A percentile compares a stretch with the other conserved stretches of the same genome.
phyloP scores from a whole-genome alignment of 2,113 vertebrate genomes.

The Physeter macrocephalus region DNA sequence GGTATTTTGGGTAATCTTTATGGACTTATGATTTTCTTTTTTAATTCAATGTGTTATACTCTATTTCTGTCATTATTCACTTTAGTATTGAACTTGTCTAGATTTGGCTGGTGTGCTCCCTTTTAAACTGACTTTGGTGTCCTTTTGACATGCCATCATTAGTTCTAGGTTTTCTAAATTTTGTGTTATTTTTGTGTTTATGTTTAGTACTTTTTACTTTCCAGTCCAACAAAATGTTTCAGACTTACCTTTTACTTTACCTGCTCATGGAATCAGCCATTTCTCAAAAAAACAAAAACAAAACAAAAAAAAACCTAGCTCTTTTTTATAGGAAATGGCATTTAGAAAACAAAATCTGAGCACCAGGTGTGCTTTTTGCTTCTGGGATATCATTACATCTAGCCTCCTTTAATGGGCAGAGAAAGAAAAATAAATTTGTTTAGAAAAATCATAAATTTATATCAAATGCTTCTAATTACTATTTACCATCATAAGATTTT shows the following conservation, averaged over 20 bases:
- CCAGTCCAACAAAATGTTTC: not conserved
- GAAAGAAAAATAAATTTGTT: not conserved
- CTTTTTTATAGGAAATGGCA: not conserved
- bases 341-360: not conserved
- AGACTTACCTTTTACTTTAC: not conserved
- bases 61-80: not conserved
- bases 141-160: not conserved
- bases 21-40: not conserved
- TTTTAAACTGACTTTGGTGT: not conserved
- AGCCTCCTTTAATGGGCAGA: not conserved
- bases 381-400: not conserved
- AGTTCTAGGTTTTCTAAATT: not conserved
- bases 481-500: not conserved
- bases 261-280: not conserved
- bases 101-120: not conserved
- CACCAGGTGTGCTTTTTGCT: not conserved
- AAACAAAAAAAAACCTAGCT: not conserved
- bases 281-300: not conserved
- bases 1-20: not conserved
- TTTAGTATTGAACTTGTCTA: not conserved
- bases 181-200: not conserved
- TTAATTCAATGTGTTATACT: not conserved
- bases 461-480: not conserved
- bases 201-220: not conserved
- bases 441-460: not conserved